These are phyloP conservation scores for Chrysolina oricalcia DNA, from an alignment of 2,888 invertebrate species.

Conservation along the genomic window DNA sequence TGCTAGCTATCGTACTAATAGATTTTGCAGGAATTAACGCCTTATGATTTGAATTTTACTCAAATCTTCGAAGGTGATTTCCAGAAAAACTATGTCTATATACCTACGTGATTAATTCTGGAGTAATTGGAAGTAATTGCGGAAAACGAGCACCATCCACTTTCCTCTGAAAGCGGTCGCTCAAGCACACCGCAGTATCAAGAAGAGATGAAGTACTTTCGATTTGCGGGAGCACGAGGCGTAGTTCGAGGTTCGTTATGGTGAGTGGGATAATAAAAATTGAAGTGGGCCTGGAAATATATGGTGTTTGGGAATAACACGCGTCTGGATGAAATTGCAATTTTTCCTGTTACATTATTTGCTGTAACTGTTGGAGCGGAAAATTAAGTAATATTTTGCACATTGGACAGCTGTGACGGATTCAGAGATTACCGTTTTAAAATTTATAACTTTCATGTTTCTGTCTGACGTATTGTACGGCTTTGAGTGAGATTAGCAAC, in stretches of 20 bases:
- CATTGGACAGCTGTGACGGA: conserved; percentile 1
- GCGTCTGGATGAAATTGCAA: background rate
- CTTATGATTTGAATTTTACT: no score
- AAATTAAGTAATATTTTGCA: background rate
- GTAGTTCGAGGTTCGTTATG: background rate
- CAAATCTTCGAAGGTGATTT: background rate
- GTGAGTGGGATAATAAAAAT: conserved; percentile 7
- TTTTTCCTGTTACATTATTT: background rate
- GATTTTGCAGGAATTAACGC: no score
- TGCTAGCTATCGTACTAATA: no score
- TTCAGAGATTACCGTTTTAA: background rate
- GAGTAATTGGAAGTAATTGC: conserved; percentile 15
- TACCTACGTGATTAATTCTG: background rate
- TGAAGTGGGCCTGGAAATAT: background rate
- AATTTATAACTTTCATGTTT: background rate
- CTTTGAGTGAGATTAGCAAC: no score
- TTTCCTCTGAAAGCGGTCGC: background rate
- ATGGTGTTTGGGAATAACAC: background rate
- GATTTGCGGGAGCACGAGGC: background rate
- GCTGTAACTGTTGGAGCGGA: background rate
- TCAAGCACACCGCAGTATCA: conserved; percentile 5
- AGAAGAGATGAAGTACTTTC: conserved; percentile 17
- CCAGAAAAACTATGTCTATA: background rate
- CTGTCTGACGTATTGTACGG: background rate
- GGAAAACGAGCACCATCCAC: conserved; percentile 12